Conservation (phyloP, 2,797 vertebrate species). For the Tapera naevia region DNA sequence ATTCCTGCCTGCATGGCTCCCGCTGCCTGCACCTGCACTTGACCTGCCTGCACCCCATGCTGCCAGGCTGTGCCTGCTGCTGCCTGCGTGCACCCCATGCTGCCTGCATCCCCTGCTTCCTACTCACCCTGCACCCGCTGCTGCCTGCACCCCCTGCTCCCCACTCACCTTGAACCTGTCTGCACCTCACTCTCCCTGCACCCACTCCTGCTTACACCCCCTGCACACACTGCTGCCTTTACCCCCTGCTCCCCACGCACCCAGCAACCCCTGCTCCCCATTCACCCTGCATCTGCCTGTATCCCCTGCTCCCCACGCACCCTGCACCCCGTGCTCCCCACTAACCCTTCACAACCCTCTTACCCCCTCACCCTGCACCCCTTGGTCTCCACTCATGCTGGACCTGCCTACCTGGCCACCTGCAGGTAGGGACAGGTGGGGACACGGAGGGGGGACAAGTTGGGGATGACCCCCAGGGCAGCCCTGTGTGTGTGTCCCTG, state of each 20-base stretch:
- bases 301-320: not conserved
- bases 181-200: no score
- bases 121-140: no score
- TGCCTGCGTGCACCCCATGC: not conserved
- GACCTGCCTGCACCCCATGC: not conserved
- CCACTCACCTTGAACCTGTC: no score
- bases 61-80: not conserved
- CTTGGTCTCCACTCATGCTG: not conserved
- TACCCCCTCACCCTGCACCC: no score
- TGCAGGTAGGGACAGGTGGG: not conserved
- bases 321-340: not conserved
- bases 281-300: no score
- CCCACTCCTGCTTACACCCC: no score
- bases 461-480: not conserved
- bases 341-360: not conserved
- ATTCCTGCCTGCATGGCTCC: not conserved
- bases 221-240: no score
- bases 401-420: not conserved
- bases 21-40: not conserved
- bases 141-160: no score
- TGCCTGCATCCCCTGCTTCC: not conserved
- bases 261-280: not conserved
- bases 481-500: not conserved
- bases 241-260: no score
- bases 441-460: rapidly evolving